Evolutionary conservation across 2,797 vertebrate species (phyloP).

Genomic region (Hoplostethus mediterraneus): DNA sequence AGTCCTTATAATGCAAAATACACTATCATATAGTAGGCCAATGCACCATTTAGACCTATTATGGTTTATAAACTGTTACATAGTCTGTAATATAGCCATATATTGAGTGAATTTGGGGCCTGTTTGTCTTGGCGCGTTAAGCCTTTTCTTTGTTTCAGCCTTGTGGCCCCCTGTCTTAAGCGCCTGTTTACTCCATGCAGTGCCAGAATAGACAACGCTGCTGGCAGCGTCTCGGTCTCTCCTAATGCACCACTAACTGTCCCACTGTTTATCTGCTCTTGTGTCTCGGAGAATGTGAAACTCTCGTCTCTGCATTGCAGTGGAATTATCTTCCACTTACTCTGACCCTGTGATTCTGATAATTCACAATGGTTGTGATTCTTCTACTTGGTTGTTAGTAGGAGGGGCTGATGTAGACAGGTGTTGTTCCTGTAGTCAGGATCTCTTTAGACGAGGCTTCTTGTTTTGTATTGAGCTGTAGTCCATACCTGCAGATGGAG

Average conservation of each 20-base stretch:
- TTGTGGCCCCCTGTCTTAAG: slow-evolving; percentile 15
- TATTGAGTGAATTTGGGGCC: slow-evolving; percentile 41
- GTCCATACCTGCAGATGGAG: slow-evolving; percentile 27
- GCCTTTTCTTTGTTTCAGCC: slow-evolving; percentile 14
- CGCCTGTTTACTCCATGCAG: slow-evolving; percentile 23
- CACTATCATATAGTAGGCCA: slow-evolving; percentile 16
- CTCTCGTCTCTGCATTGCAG: slow-evolving; percentile 24
- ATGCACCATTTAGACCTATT: slow-evolving; percentile 13
- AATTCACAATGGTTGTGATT: slow-evolving; percentile 11
- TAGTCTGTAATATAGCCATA: slow-evolving; percentile 67
- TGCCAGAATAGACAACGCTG: slow-evolving; percentile 73
- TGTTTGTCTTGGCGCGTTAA: slow-evolving; percentile 30
- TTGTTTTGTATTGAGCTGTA: slow-evolving; percentile 52
- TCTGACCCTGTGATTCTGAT: slow-evolving; percentile 38
- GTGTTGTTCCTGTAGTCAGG: slow-evolving; percentile 8
- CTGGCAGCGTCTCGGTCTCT: slow-evolving; percentile 76
- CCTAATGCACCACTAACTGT: slow-evolving; percentile 32
- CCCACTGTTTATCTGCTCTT: slow-evolving; percentile 37
- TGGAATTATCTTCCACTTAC: slow-evolving; percentile 1
- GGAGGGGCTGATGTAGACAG: slow-evolving; percentile 18
- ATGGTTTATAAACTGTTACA: slow-evolving; percentile 41
- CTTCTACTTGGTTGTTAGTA: slow-evolving; percentile 3
- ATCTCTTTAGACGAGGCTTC: slow-evolving; percentile 43
- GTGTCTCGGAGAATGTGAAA: slow-evolving; percentile 69
- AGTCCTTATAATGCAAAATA: slow-evolving; percentile 62